phyloP scores from a whole-genome alignment of 2,888 invertebrate genomes.

The Siphlonurus alternatus region DNA sequence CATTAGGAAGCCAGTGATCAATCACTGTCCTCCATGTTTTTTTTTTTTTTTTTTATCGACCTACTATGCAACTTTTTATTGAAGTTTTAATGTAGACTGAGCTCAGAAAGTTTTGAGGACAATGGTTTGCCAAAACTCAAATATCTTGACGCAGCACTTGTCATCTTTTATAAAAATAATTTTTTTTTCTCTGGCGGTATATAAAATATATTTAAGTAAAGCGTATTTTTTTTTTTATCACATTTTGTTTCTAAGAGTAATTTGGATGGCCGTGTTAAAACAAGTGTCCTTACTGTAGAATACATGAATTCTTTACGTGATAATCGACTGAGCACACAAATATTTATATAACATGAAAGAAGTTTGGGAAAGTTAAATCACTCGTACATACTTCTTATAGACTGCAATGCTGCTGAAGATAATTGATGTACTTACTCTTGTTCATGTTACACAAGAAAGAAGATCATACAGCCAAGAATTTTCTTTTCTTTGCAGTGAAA shows the following conservation, averaged over 20 bases:
- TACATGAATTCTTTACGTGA: not conserved
- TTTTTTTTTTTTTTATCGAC: not conserved
- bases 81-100: too few relatives aligned
- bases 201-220: not conserved
- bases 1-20: not conserved
- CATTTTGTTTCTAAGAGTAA: not conserved
- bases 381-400: too few relatives aligned
- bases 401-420: too few relatives aligned
- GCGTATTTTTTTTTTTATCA: not conserved
- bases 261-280: not conserved
- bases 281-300: not conserved
- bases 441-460: too few relatives aligned
- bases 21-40: not conserved
- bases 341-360: too few relatives aligned
- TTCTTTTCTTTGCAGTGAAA: too few relatives aligned
- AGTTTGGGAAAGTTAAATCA: too few relatives aligned
- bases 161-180: not conserved
- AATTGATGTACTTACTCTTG: too few relatives aligned
- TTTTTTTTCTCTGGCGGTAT: not conserved
- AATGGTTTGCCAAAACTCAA: not conserved
- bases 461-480: too few relatives aligned
- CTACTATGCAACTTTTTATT: not conserved
- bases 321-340: too few relatives aligned
- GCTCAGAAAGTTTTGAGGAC: too few relatives aligned
- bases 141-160: too few relatives aligned